phyloP scores from a whole-genome alignment of 92 coral and sea anemone genomes.

The Porites evermanni region DNA sequence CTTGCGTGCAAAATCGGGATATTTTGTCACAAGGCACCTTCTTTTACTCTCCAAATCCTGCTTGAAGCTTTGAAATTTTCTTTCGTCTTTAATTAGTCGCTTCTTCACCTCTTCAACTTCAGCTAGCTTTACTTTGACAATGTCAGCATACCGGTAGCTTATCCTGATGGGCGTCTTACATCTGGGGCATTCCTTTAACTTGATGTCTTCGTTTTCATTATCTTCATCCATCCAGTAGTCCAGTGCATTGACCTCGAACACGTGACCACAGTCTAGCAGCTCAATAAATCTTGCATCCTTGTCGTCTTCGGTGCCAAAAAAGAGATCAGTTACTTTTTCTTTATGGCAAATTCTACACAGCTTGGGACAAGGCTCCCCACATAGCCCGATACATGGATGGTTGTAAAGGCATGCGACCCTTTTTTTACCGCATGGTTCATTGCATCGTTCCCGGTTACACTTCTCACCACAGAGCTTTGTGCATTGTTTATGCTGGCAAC shows the following conservation, averaged over 20 bases:
- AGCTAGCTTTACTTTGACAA: constrained; percentile 72
- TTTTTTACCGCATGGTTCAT: constrained; percentile 70
- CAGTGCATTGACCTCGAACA: constrained; percentile 83
- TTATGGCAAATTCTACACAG: constrained; percentile 79
- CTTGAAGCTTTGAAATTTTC: constrained; percentile 19
- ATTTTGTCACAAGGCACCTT: not conserved
- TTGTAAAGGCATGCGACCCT: constrained; percentile 38
- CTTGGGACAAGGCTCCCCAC: constrained; percentile 94
- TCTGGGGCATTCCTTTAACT: constrained; percentile 82
- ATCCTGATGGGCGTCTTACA: constrained; percentile 85
- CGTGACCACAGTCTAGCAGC: constrained; percentile 85
- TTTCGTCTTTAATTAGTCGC: constrained; percentile 61
- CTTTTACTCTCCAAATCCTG: constrained; percentile 11
- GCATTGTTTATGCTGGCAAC: constrained; percentile 69
- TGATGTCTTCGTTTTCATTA: constrained; percentile 44
- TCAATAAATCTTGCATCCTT: constrained; percentile 78
- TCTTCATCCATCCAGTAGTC: constrained; percentile 77
- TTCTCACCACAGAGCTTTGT: constrained; percentile 74
- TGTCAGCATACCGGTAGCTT: constrained; percentile 84
- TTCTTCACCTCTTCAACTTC: constrained; percentile 76
- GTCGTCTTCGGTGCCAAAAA: constrained; percentile 85
- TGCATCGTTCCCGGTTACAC: constrained; percentile 83
- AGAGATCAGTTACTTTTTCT: constrained; percentile 77
- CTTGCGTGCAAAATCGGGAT: constrained; percentile 32
- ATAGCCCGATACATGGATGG: constrained; percentile 89